These are phyloP conservation scores for Etheostoma spectabile DNA, from an alignment of 2,113 vertebrate genomes.

Conservation along the genomic window DNA sequence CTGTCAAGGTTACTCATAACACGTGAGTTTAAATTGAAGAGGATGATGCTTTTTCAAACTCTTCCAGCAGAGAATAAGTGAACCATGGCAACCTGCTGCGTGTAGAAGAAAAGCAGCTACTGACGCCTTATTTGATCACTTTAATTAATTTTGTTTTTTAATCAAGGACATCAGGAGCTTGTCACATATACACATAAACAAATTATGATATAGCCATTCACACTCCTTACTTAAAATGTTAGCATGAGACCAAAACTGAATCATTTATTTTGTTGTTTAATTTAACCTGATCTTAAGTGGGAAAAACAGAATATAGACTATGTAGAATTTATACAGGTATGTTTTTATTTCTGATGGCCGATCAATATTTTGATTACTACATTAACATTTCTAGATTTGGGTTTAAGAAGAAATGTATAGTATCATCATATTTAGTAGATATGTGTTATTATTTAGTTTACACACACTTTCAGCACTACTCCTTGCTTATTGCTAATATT, in stretches of 20 bases:
- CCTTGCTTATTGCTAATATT: too few relatives aligned
- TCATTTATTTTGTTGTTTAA: background rate
- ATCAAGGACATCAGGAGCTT: background rate
- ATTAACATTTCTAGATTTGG: background rate
- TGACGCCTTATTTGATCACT: background rate
- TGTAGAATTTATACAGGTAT: background rate
- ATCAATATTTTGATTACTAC: background rate
- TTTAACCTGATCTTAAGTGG: too few relatives aligned
- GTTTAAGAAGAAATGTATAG: background rate
- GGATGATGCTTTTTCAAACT: background rate
- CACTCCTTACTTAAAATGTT: background rate
- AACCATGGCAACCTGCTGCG: background rate
- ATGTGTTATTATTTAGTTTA: too few relatives aligned
- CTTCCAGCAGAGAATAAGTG: background rate
- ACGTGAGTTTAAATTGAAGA: background rate
- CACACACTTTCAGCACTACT: background rate
- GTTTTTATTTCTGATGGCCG: background rate
- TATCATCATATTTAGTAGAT: background rate
- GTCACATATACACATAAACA: background rate
- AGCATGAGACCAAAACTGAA: background rate
- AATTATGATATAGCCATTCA: background rate
- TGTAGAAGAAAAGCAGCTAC: background rate
- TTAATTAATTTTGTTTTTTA: background rate
- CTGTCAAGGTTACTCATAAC: background rate
- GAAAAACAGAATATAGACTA: background rate